Percentiles rank a stretch among this genome's conserved stretches.
Evolutionary conservation across 2,888 invertebrate species (phyloP).

Genomic region (Drosophila pegasa): DNA sequence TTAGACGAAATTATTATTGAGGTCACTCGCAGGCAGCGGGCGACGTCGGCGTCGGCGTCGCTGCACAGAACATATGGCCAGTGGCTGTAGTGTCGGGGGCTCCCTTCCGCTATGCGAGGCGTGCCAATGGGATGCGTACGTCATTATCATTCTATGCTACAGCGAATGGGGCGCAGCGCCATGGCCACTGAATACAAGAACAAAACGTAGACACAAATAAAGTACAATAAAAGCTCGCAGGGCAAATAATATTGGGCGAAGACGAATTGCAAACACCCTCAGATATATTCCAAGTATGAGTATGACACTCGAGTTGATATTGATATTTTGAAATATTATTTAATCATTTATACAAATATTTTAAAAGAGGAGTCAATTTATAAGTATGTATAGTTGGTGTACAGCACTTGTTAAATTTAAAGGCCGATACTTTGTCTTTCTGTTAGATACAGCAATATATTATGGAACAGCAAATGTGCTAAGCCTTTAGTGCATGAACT

Average conservation of each 20-base stretch:
- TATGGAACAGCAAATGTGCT: background rate
- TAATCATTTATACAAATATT: background rate
- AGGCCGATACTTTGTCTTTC: background rate
- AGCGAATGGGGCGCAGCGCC: slow-evolving; percentile 36
- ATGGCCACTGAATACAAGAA: slow-evolving; percentile 41
- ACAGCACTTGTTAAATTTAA: background rate
- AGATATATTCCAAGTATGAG: background rate
- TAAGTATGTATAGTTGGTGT: too few species aligned
- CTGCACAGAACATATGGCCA: slow-evolving; percentile 68
- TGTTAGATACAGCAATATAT: background rate
- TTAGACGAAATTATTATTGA: slow-evolving; percentile 81
- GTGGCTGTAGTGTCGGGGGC: slow-evolving; percentile 12
- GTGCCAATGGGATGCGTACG: slow-evolving; percentile 70
- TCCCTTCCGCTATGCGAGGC: slow-evolving; percentile 35
- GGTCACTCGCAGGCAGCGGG: slow-evolving; percentile 58
- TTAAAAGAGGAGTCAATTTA: background rate
- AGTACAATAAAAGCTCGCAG: slow-evolving; percentile 15
- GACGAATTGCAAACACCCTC: slow-evolving; percentile 14
- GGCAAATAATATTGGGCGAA: background rate
- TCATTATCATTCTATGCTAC: slow-evolving; percentile 74
- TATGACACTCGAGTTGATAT: background rate
- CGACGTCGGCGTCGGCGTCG: slow-evolving; percentile 3
- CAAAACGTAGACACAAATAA: slow-evolving; percentile 46
- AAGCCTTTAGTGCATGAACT: background rate
- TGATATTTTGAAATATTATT: background rate